A percentile compares a stretch with the other conserved stretches of the same genome.
Conservation (phyloP, 2,797 vertebrate genomes). For the Ispidina lecontei region DNA sequence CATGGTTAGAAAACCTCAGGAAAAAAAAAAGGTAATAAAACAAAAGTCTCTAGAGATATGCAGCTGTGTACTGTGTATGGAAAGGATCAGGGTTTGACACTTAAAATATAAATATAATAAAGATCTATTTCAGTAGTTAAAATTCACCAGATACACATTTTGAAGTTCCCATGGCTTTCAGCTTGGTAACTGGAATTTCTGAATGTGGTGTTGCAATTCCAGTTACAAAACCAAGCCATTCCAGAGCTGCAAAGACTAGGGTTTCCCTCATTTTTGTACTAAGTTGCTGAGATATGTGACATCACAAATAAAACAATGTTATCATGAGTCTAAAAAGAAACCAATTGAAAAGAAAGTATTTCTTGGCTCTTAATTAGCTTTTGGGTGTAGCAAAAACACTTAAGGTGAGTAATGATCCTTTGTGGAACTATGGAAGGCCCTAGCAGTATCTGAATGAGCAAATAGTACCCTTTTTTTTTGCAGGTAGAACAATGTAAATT, state of each 20-base stretch:
- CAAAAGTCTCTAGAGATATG: not conserved
- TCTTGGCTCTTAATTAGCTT: not conserved
- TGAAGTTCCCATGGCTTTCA: not conserved
- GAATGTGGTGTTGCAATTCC: not conserved
- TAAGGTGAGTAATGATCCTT: not conserved
- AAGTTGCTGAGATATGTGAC: not conserved
- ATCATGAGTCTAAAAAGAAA: not conserved
- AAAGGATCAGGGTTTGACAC: not conserved
- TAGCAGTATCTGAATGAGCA: not conserved
- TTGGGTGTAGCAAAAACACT: not conserved
- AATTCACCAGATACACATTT: not conserved
- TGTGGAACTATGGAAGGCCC: not conserved
- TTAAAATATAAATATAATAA: too few relatives aligned
- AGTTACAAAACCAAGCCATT: not conserved
- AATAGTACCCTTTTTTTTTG: not conserved
- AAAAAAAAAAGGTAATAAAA: not conserved
- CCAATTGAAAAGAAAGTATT: not conserved
- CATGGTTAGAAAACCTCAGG: not conserved
- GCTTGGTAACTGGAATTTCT: not conserved
- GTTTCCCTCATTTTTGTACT: not conserved
- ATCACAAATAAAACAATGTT: not conserved
- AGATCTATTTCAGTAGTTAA: not conserved
- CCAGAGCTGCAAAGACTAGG: not conserved
- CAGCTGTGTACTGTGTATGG: not conserved
- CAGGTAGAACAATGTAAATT: not conserved